phyloP scores from a whole-genome alignment of 2,113 vertebrate species.

The Cottus gobio region DNA sequence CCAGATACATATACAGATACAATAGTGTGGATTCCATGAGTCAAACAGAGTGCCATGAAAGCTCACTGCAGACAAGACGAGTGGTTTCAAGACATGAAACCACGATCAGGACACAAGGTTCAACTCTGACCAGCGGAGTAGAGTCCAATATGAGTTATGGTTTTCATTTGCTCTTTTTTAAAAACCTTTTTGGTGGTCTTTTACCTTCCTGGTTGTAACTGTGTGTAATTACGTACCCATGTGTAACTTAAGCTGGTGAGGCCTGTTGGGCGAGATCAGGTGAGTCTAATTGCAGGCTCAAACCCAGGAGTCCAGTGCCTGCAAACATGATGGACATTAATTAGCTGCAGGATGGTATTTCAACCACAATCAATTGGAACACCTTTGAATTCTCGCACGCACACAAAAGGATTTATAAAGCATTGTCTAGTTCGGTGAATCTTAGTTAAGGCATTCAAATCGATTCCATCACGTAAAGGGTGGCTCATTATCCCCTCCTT shows the following conservation, averaged over 20 bases:
- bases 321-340: constrained; percentile 2
- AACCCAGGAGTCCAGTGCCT: not conserved
- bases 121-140: not conserved
- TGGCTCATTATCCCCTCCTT: constrained; percentile 7
- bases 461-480: not conserved
- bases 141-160: not conserved
- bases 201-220: not conserved
- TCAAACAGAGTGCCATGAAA: not conserved
- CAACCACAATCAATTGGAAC: constrained; percentile 8
- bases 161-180: not conserved
- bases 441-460: not conserved
- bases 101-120: not conserved
- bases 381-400: not conserved
- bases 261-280: constrained; percentile 1
- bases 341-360: constrained; percentile 25
- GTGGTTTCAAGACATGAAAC: not conserved
- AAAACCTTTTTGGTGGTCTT: not conserved
- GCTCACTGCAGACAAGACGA: not conserved
- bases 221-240: not conserved
- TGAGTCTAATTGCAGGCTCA: constrained; percentile 12
- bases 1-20: constrained; percentile 56
- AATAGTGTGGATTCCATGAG: constrained; percentile 23
- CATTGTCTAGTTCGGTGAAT: not conserved
- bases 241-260: constrained; percentile 1
- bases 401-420: not conserved